Evolutionary conservation across 1,140 invertebrate genomes (phyloP).

Genomic region (Lordiphosa stackelbergi): DNA sequence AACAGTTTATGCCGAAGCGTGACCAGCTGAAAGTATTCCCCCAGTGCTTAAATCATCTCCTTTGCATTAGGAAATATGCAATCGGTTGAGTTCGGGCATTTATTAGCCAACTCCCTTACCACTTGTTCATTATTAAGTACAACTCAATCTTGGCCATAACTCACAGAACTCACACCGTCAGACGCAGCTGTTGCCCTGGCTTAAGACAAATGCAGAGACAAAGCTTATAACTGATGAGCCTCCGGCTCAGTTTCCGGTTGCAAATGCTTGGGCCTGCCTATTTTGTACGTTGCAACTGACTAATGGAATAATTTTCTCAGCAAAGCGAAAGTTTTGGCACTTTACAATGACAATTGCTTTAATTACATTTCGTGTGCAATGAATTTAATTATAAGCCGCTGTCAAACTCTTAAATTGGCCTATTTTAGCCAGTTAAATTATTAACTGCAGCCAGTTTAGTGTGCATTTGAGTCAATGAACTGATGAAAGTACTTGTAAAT

Average conservation of each 20-base stretch:
- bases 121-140: constrained; percentile 53
- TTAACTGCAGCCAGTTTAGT: constrained; percentile 55
- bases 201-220: constrained; percentile 6
- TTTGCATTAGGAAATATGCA: constrained; percentile 2
- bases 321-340: not conserved
- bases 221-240: not conserved
- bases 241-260: not conserved
- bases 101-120: constrained; percentile 20
- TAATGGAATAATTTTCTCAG: constrained; percentile 7
- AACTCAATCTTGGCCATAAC: constrained; percentile 46
- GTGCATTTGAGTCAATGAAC: constrained; percentile 1
- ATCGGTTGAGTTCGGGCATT: not conserved
- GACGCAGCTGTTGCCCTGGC: constrained; percentile 25
- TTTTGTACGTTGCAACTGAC: constrained; percentile 9
- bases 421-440: constrained; percentile 8
- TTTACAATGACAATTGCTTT: constrained; percentile 27
- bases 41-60: constrained; percentile 2
- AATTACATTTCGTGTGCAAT: constrained; percentile 27
- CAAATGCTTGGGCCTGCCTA: not conserved
- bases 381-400: constrained; percentile 41
- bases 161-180: constrained; percentile 22
- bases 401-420: constrained; percentile 29
- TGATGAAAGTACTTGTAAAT: constrained; percentile 1
- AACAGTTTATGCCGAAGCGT: constrained; percentile 64
- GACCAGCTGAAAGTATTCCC: constrained; percentile 52